These are phyloP conservation scores for Monochamus saltuarius DNA, from an alignment of 1,140 invertebrate species.

Conservation along the genomic window DNA sequence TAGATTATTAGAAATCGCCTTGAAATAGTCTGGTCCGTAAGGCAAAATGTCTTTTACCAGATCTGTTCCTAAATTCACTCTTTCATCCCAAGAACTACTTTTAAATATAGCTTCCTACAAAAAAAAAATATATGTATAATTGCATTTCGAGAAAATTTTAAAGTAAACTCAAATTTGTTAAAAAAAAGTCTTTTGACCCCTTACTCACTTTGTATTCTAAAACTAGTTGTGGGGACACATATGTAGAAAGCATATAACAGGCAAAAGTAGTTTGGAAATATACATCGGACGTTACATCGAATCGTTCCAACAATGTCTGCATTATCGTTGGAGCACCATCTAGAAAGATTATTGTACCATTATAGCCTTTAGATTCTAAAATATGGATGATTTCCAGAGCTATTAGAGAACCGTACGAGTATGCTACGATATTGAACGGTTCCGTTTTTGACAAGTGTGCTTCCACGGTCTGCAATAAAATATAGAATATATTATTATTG, in stretches of 20 bases:
- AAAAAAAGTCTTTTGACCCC: too few relatives aligned
- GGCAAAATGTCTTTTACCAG: slow-evolving; percentile 48
- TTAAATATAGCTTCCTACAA: slow-evolving; percentile 19
- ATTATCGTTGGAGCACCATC: slow-evolving; percentile 63
- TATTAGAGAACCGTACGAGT: slow-evolving; percentile 66
- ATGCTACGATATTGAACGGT: slow-evolving; percentile 62
- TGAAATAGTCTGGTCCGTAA: slow-evolving; percentile 57
- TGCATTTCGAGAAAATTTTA: neutral
- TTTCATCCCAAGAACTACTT: slow-evolving; percentile 22
- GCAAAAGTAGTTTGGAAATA: slow-evolving; percentile 59
- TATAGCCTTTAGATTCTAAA: slow-evolving; percentile 60
- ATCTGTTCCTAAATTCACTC: slow-evolving; percentile 31
- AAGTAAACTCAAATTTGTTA: neutral
- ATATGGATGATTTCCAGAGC: slow-evolving; percentile 57
- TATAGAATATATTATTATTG: neutral
- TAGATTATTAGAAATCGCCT: slow-evolving; percentile 51
- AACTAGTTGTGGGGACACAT: slow-evolving; percentile 58
- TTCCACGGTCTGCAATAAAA: slow-evolving; percentile 22
- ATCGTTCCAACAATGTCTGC: slow-evolving; percentile 52
- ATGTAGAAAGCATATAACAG: slow-evolving; percentile 54
- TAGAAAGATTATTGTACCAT: slow-evolving; percentile 58
- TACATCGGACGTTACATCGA: slow-evolving; percentile 50
- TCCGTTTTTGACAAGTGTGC: slow-evolving; percentile 21
- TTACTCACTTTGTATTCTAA: slow-evolving; percentile 54
- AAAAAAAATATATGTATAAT: neutral